A percentile compares a stretch with the other conserved stretches of the same genome.
Evolutionary conservation across 2,888 invertebrate genomes (phyloP).

Genomic region (Lasioglossum vierecki): DNA sequence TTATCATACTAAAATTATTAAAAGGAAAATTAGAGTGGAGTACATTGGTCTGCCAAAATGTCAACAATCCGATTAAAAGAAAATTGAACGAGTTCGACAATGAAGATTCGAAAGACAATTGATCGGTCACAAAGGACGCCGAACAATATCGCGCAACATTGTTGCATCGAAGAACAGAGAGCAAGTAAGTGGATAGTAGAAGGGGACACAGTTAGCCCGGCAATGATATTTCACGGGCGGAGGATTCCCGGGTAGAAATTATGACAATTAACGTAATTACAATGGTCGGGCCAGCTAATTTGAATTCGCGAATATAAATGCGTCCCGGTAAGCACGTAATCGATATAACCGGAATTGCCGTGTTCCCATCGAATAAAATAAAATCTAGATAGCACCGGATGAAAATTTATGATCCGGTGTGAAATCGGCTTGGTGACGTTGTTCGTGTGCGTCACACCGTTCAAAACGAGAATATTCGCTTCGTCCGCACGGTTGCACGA

Average conservation of each 20-base stretch:
- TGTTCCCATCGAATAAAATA: conserved; percentile 20
- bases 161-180: not conserved
- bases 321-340: conserved; percentile 20
- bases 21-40: too few species aligned
- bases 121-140: not conserved
- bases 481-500: not conserved
- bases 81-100: not conserved
- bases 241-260: conserved; percentile 35
- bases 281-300: conserved; percentile 40
- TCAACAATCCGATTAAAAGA: not conserved
- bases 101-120: not conserved
- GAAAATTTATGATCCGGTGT: conserved; percentile 14
- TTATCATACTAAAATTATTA: not conserved
- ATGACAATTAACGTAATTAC: conserved; percentile 59
- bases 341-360: conserved; percentile 20
- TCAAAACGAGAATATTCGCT: conserved; percentile 6
- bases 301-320: conserved; percentile 36
- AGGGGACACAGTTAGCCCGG: not conserved
- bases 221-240: not conserved
- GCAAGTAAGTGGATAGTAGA: not conserved
- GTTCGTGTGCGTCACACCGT: conserved; percentile 6
- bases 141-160: not conserved
- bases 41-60: too few species aligned
- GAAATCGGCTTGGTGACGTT: conserved; percentile 19
- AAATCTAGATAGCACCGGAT: conserved; percentile 2